Base-by-base conservation (phyloP, 2,888 invertebrate species). In the Eurois occulta region DNA sequence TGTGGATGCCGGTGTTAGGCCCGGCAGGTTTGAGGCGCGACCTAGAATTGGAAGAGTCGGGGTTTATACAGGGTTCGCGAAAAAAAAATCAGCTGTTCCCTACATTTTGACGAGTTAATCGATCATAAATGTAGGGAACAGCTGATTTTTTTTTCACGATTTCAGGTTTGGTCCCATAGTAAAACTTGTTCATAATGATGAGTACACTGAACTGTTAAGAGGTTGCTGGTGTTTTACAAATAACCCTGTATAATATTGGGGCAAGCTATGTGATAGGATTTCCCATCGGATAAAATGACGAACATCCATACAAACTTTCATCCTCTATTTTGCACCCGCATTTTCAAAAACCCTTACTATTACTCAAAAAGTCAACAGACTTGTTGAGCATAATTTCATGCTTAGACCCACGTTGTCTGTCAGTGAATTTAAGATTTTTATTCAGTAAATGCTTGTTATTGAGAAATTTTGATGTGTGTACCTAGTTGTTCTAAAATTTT, bases 1-100 rank as follows among this genome's bases (percentile, higher is more conserved):
- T 0, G 90, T 77, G 0, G 91, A 66, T 0, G 91, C 82, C 10
- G 94, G 87, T 0, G 94, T 85, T 2, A 95, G 82, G 3, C 94
- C 93, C 2, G 96, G 94, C 13, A 95, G 85, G 77, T 90, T 94
- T 21, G 91, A 88, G 32, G 95, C 94, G 48, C 96, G 95, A 83
- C 94, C 96, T 96, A 92, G 55, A 92, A 92, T 65, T 18, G 16
- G 1, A 68, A 62, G 7, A 66, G 11, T 65, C 16, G 1, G 10
- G 16, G n/a, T 74, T 28, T 10, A n/a, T n/a, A n/a, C n/a, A n/a
- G n/a, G n/a, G n/a, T n/a, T n/a, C n/a, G n/a, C n/a, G n/a, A n/a
- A n/a, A n/a, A n/a, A n/a, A n/a, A n/a, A n/a, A n/a, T n/a, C n/a
- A n/a, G n/a, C n/a, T n/a, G n/a, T n/a, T n/a, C n/a, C n/a, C n/a